A percentile compares a stretch with the other conserved stretches of the same genome.
Evolutionary conservation across 2,113 vertebrate genomes (phyloP).

Genomic region (Anhinga rufa): DNA sequence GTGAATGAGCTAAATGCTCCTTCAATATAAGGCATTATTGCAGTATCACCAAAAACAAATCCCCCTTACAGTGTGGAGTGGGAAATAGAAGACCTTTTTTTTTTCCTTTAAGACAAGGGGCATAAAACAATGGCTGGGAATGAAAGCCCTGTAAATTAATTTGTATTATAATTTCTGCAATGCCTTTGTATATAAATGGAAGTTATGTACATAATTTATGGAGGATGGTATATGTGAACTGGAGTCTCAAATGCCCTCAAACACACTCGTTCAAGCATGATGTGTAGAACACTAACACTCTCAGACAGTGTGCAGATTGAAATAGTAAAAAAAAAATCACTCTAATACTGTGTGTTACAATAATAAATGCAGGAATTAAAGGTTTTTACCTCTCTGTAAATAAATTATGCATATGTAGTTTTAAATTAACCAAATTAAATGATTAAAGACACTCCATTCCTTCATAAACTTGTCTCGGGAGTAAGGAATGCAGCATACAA

Average conservation of each 20-base stretch:
- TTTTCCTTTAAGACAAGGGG: neutral
- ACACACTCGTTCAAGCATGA: slow-evolving; percentile 58
- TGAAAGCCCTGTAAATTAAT: slow-evolving; percentile 57
- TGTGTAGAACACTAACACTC: slow-evolving; percentile 70
- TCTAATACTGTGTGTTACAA: slow-evolving; percentile 73
- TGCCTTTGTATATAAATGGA: slow-evolving; percentile 68
- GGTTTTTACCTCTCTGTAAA: slow-evolving; percentile 76
- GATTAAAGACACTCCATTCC: slow-evolving; percentile 85
- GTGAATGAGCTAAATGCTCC: neutral
- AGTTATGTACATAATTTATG: slow-evolving; percentile 75
- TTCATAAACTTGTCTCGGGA: slow-evolving; percentile 80
- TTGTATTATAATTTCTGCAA: slow-evolving; percentile 45
- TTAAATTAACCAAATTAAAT: slow-evolving; percentile 87
- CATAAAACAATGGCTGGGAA: slow-evolving; percentile 49
- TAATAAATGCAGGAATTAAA: slow-evolving; percentile 86
- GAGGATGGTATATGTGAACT: slow-evolving; percentile 59
- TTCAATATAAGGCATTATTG: neutral
- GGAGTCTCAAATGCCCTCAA: slow-evolving; percentile 51
- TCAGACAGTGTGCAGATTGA: slow-evolving; percentile 71
- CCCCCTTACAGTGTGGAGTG: neutral
- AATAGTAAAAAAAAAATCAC: slow-evolving; percentile 63
- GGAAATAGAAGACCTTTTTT: neutral
- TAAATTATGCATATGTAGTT: slow-evolving; percentile 80
- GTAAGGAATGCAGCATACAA: slow-evolving; percentile 32
- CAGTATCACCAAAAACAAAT: neutral